Conservation (phyloP, 1,140 invertebrate species). For the Sycophila sp. region DNA sequence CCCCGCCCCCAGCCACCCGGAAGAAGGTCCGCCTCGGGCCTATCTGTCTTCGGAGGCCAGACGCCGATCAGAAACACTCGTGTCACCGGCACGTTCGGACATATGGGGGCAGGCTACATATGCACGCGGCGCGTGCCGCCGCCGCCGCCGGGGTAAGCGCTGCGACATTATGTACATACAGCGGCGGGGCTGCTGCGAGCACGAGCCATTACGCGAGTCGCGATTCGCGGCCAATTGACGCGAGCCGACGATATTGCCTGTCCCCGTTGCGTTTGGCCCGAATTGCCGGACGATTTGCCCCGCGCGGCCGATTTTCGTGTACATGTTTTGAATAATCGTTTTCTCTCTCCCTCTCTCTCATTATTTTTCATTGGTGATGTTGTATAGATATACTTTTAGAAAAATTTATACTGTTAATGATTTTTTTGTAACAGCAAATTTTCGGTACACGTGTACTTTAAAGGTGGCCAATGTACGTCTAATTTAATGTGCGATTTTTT, state of each 20-base stretch:
- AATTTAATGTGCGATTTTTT: no score
- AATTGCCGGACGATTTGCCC: no score
- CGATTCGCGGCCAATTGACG: neutral
- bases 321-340: no score
- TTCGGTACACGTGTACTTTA: no score
- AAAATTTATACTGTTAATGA: no score
- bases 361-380: neutral
- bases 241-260: conserved; percentile 1
- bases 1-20: no score
- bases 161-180: neutral
- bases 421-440: no score
- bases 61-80: neutral
- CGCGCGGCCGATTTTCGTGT: neutral
- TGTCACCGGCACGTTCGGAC: neutral
- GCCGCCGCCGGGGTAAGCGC: neutral
- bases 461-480: no score
- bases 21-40: no score
- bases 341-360: neutral
- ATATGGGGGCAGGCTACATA: no score
- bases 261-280: neutral
- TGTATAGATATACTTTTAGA: no score
- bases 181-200: conserved; percentile 12
- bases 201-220: conserved; percentile 28
- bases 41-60: no score
- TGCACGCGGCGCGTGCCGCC: conserved; percentile 31